phyloP scores from a whole-genome alignment of 2,888 invertebrate species.

The Trichogramma evanescens region DNA sequence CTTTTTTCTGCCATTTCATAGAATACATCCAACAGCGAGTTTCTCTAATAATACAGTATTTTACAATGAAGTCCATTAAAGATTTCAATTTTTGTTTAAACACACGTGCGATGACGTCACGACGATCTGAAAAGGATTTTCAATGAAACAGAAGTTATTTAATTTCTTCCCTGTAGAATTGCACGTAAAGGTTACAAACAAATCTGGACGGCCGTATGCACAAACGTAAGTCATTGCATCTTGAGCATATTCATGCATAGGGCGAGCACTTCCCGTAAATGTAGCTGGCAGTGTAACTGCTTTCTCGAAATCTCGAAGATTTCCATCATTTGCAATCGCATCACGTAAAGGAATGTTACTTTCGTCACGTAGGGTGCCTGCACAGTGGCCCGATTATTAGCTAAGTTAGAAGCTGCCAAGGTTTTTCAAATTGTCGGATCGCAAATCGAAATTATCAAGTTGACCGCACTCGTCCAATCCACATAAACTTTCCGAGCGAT shows the following conservation, averaged over 20 bases:
- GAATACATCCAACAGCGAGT: conserved; percentile 26
- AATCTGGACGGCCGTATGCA: conserved; percentile 36
- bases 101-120: conserved; percentile 30
- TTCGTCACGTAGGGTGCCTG: conserved; percentile 24
- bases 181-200: conserved; percentile 39
- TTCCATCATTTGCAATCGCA: conserved; percentile 27
- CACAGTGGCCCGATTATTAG: no score
- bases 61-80: conserved; percentile 21
- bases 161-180: conserved; percentile 36
- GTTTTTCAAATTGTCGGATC: no score
- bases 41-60: conserved; percentile 27
- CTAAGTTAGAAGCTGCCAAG: no score
- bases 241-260: conserved; percentile 39
- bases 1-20: conserved; percentile 35
- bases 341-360: conserved; percentile 35
- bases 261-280: conserved; percentile 35
- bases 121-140: conserved; percentile 27
- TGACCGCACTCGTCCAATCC: no score
- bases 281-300: conserved; percentile 31
- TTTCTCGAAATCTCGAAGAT: conserved; percentile 27
- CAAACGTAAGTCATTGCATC: conserved; percentile 38
- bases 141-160: conserved; percentile 21
- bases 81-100: conserved; percentile 28
- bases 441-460: no score
- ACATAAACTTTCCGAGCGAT: no score